Percentiles rank a stretch among this genome's conserved stretches.
phyloP scores from a whole-genome alignment of 1,140 invertebrate species.

The Bombus superbus region DNA sequence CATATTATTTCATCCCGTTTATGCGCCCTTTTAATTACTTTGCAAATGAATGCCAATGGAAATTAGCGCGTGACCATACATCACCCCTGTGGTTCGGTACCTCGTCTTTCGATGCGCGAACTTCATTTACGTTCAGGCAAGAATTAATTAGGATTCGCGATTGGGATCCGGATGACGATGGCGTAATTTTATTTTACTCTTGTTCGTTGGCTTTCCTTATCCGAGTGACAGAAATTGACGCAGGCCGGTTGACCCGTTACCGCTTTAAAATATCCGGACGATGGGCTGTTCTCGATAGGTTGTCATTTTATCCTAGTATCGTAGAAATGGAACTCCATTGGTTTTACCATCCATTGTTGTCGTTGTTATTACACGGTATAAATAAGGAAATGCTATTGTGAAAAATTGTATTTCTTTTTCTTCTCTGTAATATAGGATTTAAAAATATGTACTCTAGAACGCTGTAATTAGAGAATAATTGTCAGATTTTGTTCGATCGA shows the following conservation, averaged over 20 bases:
- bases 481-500: too few relatives aligned
- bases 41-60: constrained; percentile 40
- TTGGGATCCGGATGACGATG: not conserved
- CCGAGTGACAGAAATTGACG: too few relatives aligned
- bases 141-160: not conserved
- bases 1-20: constrained; percentile 29
- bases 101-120: not conserved
- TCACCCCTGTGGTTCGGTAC: not conserved
- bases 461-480: too few relatives aligned
- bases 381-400: not conserved
- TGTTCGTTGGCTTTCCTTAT: too few relatives aligned
- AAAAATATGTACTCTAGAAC: not conserved
- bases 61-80: constrained; percentile 11
- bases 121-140: too few relatives aligned
- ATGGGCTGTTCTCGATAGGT: too few relatives aligned
- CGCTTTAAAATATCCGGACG: not conserved
- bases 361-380: not conserved
- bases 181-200: not conserved
- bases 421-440: not conserved
- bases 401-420: not conserved
- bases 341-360: not conserved
- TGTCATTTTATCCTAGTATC: not conserved
- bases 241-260: too few relatives aligned
- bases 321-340: not conserved
- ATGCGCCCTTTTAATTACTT: constrained; percentile 46